These are phyloP conservation scores for Phorcus lineatus DNA, from an alignment of 2,888 invertebrate genomes.

Conservation along the genomic window DNA sequence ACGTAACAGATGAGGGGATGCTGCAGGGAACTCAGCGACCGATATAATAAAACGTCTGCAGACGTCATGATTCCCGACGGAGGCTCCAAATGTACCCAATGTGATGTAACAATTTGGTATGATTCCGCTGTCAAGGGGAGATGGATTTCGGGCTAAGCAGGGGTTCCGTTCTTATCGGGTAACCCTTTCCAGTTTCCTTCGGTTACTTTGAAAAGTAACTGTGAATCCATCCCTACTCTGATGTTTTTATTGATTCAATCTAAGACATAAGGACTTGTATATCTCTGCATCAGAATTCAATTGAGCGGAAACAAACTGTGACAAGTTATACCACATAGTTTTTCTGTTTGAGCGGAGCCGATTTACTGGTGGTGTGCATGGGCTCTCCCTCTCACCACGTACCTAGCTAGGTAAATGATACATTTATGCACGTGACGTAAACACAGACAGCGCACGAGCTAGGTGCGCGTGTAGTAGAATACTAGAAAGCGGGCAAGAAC, in stretches of 20 bases:
- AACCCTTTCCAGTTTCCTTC: too few relatives aligned
- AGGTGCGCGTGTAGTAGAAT: neutral
- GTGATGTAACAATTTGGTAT: too few relatives aligned
- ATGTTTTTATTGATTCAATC: neutral
- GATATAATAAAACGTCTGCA: too few relatives aligned
- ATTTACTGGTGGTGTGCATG: neutral
- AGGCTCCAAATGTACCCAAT: too few relatives aligned
- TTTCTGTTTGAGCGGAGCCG: constrained; percentile 2
- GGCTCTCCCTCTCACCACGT: neutral
- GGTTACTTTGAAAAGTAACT: too few relatives aligned
- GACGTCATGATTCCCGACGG: too few relatives aligned
- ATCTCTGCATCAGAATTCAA: neutral
- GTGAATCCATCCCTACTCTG: neutral
- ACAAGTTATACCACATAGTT: neutral
- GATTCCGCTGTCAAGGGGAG: too few relatives aligned
- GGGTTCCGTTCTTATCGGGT: too few relatives aligned
- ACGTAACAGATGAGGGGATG: too few relatives aligned
- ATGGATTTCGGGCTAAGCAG: too few relatives aligned
- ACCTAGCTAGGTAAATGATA: neutral
- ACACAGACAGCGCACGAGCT: neutral
- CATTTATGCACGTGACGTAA: constrained; percentile 6
- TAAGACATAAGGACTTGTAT: neutral
- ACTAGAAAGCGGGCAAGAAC: neutral
- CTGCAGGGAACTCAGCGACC: too few relatives aligned
- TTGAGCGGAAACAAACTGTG: neutral